Percentiles rank a stretch among this genome's conserved stretches.
Conservation (phyloP, 1,140 invertebrate species). For the Panagrolaimus sp. region DNA sequence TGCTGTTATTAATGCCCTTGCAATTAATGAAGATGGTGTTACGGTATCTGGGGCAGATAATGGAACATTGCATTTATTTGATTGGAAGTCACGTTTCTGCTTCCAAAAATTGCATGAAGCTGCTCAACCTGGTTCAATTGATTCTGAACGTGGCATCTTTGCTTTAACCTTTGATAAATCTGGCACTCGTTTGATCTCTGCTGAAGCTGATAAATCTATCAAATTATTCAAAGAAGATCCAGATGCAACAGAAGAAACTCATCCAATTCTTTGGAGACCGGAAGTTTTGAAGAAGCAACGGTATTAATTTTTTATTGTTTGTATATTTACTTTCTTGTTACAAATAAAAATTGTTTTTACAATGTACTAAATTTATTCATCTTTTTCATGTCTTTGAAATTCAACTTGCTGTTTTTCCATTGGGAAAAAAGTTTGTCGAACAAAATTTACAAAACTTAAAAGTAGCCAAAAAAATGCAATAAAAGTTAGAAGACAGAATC, state of each 20-base stretch:
- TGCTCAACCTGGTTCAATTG: conserved; percentile 99
- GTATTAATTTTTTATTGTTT: conserved; percentile 22
- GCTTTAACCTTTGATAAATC: conserved; percentile 88
- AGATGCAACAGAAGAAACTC: conserved; percentile 84
- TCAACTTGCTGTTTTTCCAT: too few relatives aligned
- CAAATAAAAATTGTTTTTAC: too few relatives aligned
- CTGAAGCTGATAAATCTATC: conserved; percentile 97
- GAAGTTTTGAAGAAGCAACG: conserved; percentile 76
- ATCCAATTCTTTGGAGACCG: conserved; percentile 94
- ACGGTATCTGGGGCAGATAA: conserved; percentile 94
- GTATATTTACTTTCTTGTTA: too few relatives aligned
- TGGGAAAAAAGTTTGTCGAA: background rate
- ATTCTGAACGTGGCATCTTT: conserved; percentile 94
- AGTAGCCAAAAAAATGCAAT: background rate
- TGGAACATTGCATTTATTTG: conserved; percentile 96
- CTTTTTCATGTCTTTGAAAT: too few relatives aligned
- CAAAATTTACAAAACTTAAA: background rate
- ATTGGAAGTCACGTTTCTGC: conserved; percentile 97
- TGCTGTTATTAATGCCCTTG: conserved; percentile 91
- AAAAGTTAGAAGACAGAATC: background rate
- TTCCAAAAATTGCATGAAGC: conserved; percentile 74
- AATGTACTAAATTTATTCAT: too few relatives aligned
- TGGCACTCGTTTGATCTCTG: conserved; percentile 84
- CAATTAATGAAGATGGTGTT: conserved; percentile 85
- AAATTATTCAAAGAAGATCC: conserved; percentile 99